These are phyloP conservation scores for Harpagus bidentatus DNA, from an alignment of 2,113 vertebrate species.

Conservation along the genomic window DNA sequence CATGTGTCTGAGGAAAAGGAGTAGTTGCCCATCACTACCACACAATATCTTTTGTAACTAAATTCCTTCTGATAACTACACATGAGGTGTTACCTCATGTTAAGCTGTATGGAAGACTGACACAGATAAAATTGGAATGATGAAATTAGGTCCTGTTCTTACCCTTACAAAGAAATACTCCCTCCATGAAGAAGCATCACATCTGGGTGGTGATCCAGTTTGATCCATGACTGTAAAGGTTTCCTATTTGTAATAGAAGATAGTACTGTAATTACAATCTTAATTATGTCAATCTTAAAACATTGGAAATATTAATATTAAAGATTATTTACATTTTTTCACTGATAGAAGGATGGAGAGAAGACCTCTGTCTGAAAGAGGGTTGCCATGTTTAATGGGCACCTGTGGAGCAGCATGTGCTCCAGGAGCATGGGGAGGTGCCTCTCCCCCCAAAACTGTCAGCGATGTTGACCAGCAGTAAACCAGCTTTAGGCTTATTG, in stretches of 20 bases:
- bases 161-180: background rate
- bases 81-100: rapidly evolving
- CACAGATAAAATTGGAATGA: background rate
- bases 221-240: background rate
- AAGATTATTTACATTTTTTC: background rate
- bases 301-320: too few species aligned
- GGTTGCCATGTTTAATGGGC: rapidly evolving
- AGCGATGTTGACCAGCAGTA: rapidly evolving
- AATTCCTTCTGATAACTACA: background rate
- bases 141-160: background rate
- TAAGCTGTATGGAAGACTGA: background rate
- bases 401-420: background rate
- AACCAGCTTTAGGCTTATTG: background rate
- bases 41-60: background rate
- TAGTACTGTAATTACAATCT: background rate
- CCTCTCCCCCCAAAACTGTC: background rate
- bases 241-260: background rate
- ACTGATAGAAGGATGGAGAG: background rate
- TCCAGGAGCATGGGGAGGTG: background rate
- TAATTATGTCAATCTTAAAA: background rate
- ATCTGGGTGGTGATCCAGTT: background rate
- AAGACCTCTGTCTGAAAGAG: background rate
- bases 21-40: background rate
- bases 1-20: background rate
- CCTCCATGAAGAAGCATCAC: background rate